These are phyloP conservation scores for Azemiops feae DNA, from an alignment of 2,113 vertebrate genomes.

Conservation along the genomic window DNA sequence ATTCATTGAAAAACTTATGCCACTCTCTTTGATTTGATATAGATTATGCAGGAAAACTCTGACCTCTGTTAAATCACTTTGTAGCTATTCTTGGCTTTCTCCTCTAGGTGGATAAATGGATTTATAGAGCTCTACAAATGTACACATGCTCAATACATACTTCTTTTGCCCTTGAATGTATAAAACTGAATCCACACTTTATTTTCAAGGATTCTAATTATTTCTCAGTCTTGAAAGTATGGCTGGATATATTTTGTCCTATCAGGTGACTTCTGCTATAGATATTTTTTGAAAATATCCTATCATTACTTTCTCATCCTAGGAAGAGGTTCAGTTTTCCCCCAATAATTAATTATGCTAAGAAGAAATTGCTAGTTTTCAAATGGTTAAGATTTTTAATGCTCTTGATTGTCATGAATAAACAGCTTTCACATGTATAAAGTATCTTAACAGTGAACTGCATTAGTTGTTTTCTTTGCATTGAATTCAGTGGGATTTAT, in stretches of 20 bases:
- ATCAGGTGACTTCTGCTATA: no score
- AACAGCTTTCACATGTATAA: not conserved
- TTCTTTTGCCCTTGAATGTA: not conserved
- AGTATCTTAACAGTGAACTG: not conserved
- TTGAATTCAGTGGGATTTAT: not conserved
- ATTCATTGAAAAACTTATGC: not conserved
- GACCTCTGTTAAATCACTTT: not conserved
- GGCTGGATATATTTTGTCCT: not conserved
- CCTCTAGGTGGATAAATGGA: no score
- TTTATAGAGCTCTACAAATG: constrained; percentile 7
- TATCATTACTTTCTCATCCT: not conserved
- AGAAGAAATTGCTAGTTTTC: not conserved
- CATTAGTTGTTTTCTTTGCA: not conserved
- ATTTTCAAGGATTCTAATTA: not conserved
- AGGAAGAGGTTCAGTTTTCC: not conserved
- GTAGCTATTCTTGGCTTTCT: not conserved
- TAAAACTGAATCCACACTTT: not conserved
- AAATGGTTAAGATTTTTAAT: not conserved
- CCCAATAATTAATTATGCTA: not conserved
- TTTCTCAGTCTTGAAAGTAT: not conserved
- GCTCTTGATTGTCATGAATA: not conserved
- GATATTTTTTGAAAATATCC: not conserved
- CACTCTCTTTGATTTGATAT: not conserved
- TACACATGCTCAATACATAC: not conserved
- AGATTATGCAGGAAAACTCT: not conserved